These are phyloP conservation scores for Drosophila ezoana DNA, from an alignment of 2,888 invertebrate genomes.

Conservation along the genomic window DNA sequence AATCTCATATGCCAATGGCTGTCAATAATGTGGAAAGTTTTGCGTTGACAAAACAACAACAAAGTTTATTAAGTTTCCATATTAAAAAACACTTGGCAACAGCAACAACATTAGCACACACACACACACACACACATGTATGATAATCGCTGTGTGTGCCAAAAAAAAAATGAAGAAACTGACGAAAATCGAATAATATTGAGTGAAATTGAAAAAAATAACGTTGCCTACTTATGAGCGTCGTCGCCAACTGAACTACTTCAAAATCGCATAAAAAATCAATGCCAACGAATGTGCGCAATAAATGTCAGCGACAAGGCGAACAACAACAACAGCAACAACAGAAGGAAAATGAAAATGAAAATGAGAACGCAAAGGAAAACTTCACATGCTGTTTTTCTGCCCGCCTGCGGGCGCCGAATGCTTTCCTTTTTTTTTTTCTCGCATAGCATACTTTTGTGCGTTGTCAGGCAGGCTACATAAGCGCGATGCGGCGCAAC, in stretches of 20 bases:
- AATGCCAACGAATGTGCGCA: slow-evolving; percentile 77
- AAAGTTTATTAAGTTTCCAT: slow-evolving; percentile 75
- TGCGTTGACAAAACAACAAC: slow-evolving; percentile 40
- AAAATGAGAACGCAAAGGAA: slow-evolving; percentile 55
- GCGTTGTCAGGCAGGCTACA: slow-evolving; percentile 41
- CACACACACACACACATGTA: slow-evolving; percentile 22
- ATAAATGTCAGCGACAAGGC: slow-evolving; percentile 75
- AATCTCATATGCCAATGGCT: slow-evolving; percentile 59
- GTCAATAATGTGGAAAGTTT: slow-evolving; percentile 63
- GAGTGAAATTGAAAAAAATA: slow-evolving; percentile 56
- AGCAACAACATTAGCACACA: slow-evolving; percentile 42
- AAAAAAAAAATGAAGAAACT: slow-evolving; percentile 31
- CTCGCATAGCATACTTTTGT: slow-evolving; percentile 53
- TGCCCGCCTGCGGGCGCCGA: background rate
- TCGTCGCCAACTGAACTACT: slow-evolving; percentile 68
- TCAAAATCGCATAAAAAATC: slow-evolving; percentile 80
- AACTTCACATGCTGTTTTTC: slow-evolving; percentile 61
- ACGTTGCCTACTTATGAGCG: slow-evolving; percentile 69
- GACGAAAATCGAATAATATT: slow-evolving; percentile 42
- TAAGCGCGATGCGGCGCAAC: slow-evolving; percentile 9
- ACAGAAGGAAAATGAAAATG: slow-evolving; percentile 22
- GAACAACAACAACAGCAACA: slow-evolving; percentile 31
- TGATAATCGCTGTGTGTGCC: slow-evolving; percentile 55
- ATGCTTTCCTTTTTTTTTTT: slow-evolving; percentile 31
- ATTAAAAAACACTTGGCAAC: slow-evolving; percentile 59